Base-by-base conservation (phyloP, 1,140 invertebrate species). In the Drosophila pruinosa region DNA sequence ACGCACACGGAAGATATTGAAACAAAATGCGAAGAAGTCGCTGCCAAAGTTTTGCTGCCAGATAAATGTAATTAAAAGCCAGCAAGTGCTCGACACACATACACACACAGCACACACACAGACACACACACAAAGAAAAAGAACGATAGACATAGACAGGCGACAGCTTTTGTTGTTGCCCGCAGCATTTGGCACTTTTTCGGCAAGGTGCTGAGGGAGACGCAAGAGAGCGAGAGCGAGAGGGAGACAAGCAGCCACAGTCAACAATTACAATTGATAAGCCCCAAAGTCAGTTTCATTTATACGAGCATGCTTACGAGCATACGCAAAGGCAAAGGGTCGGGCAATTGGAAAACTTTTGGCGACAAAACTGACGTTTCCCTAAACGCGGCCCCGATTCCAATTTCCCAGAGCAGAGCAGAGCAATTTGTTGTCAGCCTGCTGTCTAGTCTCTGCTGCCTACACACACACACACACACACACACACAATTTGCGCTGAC, bases 31-130 rank as follows among this genome's bases (percentile, higher is more conserved):
- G 34, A 47, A 43, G 38, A 67, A 85, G 81, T 76, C 72, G 67
- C 59, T 74, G 71, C 78, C 58, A 58, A 85, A 85, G 69, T 64
- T 85, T 86, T 75, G 61, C 57, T 72, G 41, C 62, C 68, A 85
- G 81, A 85, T 85, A 86, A 85, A 85, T 85, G 82, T 85, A 85
- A 85, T 86, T 85, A 85, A 85, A 85, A 81, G 81, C 61, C 61
- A 77, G 72, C 64, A 63, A 57, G 48, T 63, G 19, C 31, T 24
- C 45, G 8, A 57, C 22, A 47, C 22, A 62, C 28, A 21, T 39
- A 39, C 34, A 17, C 39, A 7, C 45, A 21, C 45, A 38, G 36
- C 34, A 17, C 39, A 7, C 34, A 45, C 61, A 45, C 17, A 38
- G 53, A 72, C 70, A 36, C 36, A 59, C 31, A 53, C 17, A 62